These are phyloP conservation scores for Suricata suricatta DNA, from an alignment of 2,113 vertebrate species.

Conservation along the genomic window DNA sequence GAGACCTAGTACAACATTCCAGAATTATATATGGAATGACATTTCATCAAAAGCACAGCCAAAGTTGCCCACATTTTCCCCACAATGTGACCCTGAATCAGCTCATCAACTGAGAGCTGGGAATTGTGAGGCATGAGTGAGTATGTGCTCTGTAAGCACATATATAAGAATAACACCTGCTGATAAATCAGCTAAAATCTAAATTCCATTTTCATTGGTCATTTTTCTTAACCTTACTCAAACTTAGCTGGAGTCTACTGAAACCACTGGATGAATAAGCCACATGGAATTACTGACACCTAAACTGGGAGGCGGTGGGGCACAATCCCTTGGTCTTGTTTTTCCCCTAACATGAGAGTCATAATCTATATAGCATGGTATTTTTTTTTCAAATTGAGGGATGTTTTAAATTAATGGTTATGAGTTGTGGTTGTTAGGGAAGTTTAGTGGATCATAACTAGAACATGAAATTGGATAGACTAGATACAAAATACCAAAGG, in stretches of 20 bases:
- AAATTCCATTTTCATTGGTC: neutral
- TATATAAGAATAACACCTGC: neutral
- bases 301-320: neutral
- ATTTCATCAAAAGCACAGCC: neutral
- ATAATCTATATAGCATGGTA: neutral
- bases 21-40: neutral
- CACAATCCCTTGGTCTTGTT: neutral
- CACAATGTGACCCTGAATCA: neutral
- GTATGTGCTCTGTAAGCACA: neutral
- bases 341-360: neutral
- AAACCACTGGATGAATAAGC: neutral
- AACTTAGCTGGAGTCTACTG: neutral
- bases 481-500: neutral
- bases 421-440: neutral
- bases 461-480: neutral
- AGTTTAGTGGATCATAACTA: neutral
- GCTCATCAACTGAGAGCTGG: neutral
- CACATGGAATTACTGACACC: neutral
- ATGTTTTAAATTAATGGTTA: neutral
- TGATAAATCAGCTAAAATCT: neutral
- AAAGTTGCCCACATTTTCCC: neutral
- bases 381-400: neutral
- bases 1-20: neutral
- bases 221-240: neutral
- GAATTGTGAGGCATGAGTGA: neutral